phyloP scores from a whole-genome alignment of 2,113 vertebrate genomes.

The Centropus unirufus region DNA sequence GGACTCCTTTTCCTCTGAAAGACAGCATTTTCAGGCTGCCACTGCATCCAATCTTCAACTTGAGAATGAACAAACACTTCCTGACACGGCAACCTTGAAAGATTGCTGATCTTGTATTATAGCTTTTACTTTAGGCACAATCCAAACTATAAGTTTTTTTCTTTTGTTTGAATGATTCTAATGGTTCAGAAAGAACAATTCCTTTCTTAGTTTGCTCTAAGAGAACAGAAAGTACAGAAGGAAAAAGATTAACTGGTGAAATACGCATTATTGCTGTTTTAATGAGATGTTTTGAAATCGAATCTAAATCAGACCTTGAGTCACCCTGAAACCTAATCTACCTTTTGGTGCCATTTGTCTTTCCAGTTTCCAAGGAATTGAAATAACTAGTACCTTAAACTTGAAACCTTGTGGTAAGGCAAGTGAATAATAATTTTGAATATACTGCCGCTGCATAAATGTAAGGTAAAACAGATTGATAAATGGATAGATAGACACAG shows the following conservation, averaged over 20 bases:
- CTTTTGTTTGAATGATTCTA: not conserved
- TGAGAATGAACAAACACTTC: not conserved
- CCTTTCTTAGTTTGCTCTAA: not conserved
- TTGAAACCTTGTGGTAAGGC: not conserved
- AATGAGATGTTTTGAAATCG: not conserved
- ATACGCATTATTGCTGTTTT: not conserved
- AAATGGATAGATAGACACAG: not conserved
- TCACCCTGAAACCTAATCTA: not conserved
- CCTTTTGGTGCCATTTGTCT: not conserved
- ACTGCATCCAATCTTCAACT: not conserved
- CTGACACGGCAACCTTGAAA: not conserved
- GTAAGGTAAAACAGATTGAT: not conserved
- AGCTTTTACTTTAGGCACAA: not conserved
- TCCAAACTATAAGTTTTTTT: not conserved
- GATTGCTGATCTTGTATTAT: not conserved
- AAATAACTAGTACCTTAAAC: not conserved
- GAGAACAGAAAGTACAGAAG: not conserved
- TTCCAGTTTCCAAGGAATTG: not conserved
- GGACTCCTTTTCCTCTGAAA: not conserved
- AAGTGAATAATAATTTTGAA: not conserved
- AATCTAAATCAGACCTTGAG: not conserved
- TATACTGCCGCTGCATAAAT: not conserved
- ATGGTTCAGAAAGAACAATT: not conserved
- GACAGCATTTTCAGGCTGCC: not conserved
- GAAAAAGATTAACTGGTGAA: not conserved